Base-by-base conservation (phyloP, 1,140 invertebrate species). In the Scaptomyza pallida region DNA sequence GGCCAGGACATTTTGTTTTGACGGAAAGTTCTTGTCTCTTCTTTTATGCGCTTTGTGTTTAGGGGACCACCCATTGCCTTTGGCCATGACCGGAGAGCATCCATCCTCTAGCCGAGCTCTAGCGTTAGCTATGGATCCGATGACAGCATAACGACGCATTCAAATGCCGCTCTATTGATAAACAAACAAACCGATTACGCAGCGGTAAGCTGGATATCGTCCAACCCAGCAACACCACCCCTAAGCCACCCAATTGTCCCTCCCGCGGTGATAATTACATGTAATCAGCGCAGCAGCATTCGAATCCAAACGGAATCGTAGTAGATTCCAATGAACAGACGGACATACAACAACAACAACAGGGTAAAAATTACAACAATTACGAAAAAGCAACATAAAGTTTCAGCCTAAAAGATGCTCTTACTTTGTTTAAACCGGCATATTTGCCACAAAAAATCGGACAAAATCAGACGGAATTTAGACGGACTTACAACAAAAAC, bases 151-250 rank as follows among this genome's bases (percentile, higher is more conserved):
- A 85, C 81, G 70, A 74, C 72, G 73, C 73, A 83, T 75, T 78
- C 81, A 85, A 86, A 54, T 78, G 67, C 52, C 61, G 62, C 50
- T 79, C 70, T 33, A 70, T 75, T 73, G 69, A 71, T 62, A 75
- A 73, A 88, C 70, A 85, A 85, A 85, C 80, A 85, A 85, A 71
- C 73, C 81, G 81, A 85, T 85, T 85, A 85, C 81, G 62, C 81
- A 85, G 81, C 81, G 72, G 82, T 86, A 43, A 45, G 60, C 76
- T 72, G 6, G 63, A 57, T 63, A 19, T 59, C 54, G 23, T 30
- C 21, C 67, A 52, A 48, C 21, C n/a, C 57, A 75, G 57, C 43
- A 64, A 30, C n/a, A 21, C 67, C 12, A 23, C n/a, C 33, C 33
- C 48, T 10, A 51, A 50, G 12, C 33, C 10, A 23, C 16, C 40